These are phyloP conservation scores for Drosophila paracracens DNA, from an alignment of 2,888 invertebrate genomes.

Conservation along the genomic window DNA sequence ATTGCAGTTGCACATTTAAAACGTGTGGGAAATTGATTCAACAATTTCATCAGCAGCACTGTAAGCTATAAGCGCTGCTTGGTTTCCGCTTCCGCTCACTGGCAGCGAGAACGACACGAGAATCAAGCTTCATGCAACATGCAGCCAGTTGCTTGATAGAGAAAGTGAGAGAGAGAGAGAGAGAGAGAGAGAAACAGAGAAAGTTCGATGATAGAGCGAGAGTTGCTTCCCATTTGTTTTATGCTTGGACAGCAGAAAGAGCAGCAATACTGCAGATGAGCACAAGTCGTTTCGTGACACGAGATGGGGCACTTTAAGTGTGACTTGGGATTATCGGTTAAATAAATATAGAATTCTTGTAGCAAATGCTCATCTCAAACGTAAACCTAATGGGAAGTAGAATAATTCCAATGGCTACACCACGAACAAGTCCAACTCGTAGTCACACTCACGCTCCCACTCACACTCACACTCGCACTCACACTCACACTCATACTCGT, in stretches of 20 bases:
- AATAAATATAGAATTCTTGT: too few relatives aligned
- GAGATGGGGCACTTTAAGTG: background rate
- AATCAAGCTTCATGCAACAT: conserved; percentile 1
- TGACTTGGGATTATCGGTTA: background rate
- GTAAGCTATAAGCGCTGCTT: conserved; percentile 58
- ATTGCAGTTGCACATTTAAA: conserved; percentile 55
- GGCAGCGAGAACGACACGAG: conserved; percentile 1
- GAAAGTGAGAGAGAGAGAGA: background rate
- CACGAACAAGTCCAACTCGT: conserved; percentile 1
- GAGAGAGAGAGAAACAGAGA: background rate
- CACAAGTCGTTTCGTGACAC: conserved; percentile 32
- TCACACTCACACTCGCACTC: background rate
- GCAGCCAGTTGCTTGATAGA: background rate
- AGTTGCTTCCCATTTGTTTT: conserved; percentile 63
- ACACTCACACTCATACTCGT: background rate
- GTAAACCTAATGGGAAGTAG: conserved; percentile 14
- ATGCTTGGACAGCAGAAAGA: conserved; percentile 19
- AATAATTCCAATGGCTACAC: conserved; percentile 10
- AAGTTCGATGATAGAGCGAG: conserved; percentile 1
- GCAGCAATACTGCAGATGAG: conserved; percentile 21
- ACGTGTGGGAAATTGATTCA: conserved; percentile 64
- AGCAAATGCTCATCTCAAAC: background rate
- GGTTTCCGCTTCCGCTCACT: conserved; percentile 62
- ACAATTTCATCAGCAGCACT: conserved; percentile 44
- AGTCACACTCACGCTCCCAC: conserved; percentile 1